Conservation (phyloP, 2,797 vertebrate genomes). For the Fratercula arctica region DNA sequence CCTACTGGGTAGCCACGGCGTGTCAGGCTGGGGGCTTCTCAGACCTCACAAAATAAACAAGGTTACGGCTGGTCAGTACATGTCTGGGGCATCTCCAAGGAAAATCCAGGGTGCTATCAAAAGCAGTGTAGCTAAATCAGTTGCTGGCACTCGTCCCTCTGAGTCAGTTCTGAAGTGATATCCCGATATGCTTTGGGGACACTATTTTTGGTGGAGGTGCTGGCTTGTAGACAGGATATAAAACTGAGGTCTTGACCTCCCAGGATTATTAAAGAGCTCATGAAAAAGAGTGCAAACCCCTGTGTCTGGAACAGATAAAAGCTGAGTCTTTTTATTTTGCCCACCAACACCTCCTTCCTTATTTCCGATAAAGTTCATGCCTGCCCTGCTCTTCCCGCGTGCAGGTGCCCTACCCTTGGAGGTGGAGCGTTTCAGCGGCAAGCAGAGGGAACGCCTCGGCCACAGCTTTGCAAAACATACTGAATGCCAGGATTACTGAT, state of each 20-base stretch:
- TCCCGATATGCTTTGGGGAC: constrained; percentile 62
- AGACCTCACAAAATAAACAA: constrained; percentile 63
- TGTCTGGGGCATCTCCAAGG: constrained; percentile 70
- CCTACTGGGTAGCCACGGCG: constrained; percentile 15
- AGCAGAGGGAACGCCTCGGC: background rate
- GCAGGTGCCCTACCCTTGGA: background rate
- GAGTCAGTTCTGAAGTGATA: constrained; percentile 65
- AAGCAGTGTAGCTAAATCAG: constrained; percentile 61
- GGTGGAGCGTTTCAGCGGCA: background rate
- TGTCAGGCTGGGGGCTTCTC: constrained; percentile 55
- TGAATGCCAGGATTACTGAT: background rate
- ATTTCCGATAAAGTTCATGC: background rate
- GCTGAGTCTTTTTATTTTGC: background rate
- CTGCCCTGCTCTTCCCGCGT: background rate
- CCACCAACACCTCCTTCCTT: background rate
- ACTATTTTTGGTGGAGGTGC: constrained; percentile 66
- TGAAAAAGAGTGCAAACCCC: constrained; percentile 23
- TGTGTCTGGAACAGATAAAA: constrained; percentile 3
- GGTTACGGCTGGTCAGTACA: constrained; percentile 62
- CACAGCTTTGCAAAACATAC: background rate
- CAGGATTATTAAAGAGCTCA: constrained; percentile 51
- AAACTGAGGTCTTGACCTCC: constrained; percentile 55
- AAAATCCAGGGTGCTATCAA: constrained; percentile 68
- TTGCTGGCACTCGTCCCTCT: constrained; percentile 57
- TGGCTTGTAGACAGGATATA: constrained; percentile 61